phyloP scores from a whole-genome alignment of 2,797 vertebrate species.

The Diplodus puntazzo region DNA sequence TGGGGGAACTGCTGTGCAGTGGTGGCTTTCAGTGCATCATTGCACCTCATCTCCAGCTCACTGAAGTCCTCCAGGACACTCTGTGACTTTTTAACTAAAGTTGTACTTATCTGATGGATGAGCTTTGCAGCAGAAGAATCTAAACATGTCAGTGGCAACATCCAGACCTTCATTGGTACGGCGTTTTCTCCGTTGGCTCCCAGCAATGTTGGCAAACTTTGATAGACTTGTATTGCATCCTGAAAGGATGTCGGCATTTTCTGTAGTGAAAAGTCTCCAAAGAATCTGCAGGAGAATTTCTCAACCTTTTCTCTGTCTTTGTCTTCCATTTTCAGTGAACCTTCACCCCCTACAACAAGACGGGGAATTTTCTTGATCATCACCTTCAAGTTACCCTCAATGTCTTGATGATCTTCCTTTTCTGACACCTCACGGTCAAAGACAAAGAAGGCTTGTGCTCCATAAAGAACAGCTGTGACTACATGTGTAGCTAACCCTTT shows the following conservation, averaged over 20 bases:
- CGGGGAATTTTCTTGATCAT: constrained; percentile 61
- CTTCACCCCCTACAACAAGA: constrained; percentile 36
- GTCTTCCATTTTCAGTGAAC: constrained; percentile 53
- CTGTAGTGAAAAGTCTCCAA: constrained; percentile 66
- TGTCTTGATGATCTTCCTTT: background rate
- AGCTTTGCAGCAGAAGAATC: too few relatives aligned
- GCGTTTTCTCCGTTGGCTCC: constrained; percentile 55
- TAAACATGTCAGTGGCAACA: constrained; percentile 65
- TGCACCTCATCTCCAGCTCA: too few relatives aligned
- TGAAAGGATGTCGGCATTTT: constrained; percentile 43
- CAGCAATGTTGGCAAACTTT: constrained; percentile 62
- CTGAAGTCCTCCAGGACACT: too few relatives aligned
- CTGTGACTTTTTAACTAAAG: too few relatives aligned
- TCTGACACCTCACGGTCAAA: constrained; percentile 57
- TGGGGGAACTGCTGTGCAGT: too few relatives aligned
- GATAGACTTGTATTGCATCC: constrained; percentile 64
- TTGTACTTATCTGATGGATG: too few relatives aligned
- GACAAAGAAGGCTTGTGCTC: constrained; percentile 70
- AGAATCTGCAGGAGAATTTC: constrained; percentile 74
- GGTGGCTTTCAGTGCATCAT: too few relatives aligned
- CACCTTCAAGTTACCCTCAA: background rate
- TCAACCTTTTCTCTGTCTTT: constrained; percentile 31
- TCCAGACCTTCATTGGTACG: constrained; percentile 71
- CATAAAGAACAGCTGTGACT: constrained; percentile 39
- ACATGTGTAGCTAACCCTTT: constrained; percentile 73